Percentiles rank a stretch among this genome's conserved stretches.
phyloP scores from a whole-genome alignment of 2,113 vertebrate genomes.

The Nettapus auritus region DNA sequence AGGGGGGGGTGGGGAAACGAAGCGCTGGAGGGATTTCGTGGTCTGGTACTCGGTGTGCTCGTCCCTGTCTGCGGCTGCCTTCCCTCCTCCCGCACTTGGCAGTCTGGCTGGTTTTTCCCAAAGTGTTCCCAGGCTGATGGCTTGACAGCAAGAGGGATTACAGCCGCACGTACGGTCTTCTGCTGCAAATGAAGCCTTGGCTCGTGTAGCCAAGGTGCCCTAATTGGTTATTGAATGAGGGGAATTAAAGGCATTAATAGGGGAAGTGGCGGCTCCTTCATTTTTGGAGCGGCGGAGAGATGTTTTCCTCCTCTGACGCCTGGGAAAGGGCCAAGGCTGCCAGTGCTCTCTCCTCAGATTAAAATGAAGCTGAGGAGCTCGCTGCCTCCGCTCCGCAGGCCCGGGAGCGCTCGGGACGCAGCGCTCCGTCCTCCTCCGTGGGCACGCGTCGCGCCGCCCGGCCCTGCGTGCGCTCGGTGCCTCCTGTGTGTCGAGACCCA shows the following conservation, averaged over 20 bases:
- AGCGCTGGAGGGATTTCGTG: background rate
- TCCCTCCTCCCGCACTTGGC: background rate
- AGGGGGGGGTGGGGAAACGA: background rate
- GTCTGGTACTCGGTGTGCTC: background rate
- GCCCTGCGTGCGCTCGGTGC: background rate
- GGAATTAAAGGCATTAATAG: conserved; percentile 58
- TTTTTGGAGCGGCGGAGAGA: background rate
- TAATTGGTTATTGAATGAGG: conserved; percentile 62
- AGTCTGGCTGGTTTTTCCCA: background rate
- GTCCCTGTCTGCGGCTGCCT: background rate
- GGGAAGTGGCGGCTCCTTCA: conserved; percentile 23
- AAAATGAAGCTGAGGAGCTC: background rate
- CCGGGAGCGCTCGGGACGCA: no score
- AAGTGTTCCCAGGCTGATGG: conserved; percentile 22
- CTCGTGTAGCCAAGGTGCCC: conserved; percentile 38
- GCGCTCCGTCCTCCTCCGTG: fast-evolving
- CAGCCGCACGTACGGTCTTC: background rate
- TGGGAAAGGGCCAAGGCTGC: background rate
- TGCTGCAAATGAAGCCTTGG: conserved; percentile 20
- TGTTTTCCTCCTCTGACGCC: background rate
- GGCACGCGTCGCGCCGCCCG: fast-evolving
- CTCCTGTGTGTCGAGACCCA: background rate
- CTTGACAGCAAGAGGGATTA: conserved; percentile 59
- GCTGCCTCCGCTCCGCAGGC: no score
- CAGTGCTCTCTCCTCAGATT: background rate